Conservation (phyloP, 2,888 invertebrate species). For the Drosophila macrothrix region DNA sequence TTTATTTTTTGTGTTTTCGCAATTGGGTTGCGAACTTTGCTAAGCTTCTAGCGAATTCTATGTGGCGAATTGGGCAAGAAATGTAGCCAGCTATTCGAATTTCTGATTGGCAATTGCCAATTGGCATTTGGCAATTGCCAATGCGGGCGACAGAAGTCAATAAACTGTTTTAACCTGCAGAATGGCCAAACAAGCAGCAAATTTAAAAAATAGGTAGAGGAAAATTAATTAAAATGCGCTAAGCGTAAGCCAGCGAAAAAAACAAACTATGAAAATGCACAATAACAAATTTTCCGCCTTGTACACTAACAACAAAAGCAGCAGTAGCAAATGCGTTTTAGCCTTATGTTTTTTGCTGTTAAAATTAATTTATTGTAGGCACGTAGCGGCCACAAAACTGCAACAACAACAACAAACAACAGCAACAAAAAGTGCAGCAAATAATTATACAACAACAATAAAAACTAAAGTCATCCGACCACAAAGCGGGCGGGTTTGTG, state of each 20-base stretch:
- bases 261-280: slow-evolving; percentile 49
- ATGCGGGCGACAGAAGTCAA: slow-evolving; percentile 67
- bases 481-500: slow-evolving; percentile 45
- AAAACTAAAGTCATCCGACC: slow-evolving; percentile 54
- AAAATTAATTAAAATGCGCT: slow-evolving; percentile 70
- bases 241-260: slow-evolving; percentile 39
- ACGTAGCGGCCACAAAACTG: slow-evolving; percentile 63
- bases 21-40: slow-evolving; percentile 60
- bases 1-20: slow-evolving; percentile 23
- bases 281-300: slow-evolving; percentile 68
- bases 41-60: slow-evolving; percentile 70
- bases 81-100: slow-evolving; percentile 8
- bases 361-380: slow-evolving; percentile 66
- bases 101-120: slow-evolving; percentile 20
- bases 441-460: slow-evolving; percentile 22
- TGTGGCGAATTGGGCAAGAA: slow-evolving; percentile 41
- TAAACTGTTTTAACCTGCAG: slow-evolving; percentile 79
- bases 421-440: slow-evolving; percentile 41
- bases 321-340: slow-evolving; percentile 43
- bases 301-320: slow-evolving; percentile 35
- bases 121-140: slow-evolving; percentile 31
- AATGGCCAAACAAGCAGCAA: slow-evolving; percentile 46
- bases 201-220: slow-evolving; percentile 51
- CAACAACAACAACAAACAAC: slow-evolving; percentile 14
- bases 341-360: slow-evolving; percentile 45